These are phyloP conservation scores for Seira ritae DNA, from an alignment of 2,888 invertebrate genomes.

Conservation along the genomic window DNA sequence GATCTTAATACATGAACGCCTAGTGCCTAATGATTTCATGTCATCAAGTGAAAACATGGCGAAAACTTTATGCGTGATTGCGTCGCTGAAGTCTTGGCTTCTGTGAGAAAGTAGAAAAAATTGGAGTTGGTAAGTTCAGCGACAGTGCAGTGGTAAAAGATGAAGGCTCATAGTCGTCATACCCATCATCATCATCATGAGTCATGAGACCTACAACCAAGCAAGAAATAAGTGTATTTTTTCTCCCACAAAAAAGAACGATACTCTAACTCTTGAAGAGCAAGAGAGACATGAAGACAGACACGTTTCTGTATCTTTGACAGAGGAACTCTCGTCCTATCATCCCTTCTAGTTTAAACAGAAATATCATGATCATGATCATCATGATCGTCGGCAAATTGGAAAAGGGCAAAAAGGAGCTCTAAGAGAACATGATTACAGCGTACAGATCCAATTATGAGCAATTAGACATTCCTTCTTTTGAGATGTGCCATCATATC, in stretches of 20 bases:
- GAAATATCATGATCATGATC: too few species aligned
- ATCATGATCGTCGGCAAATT: constrained; percentile 72
- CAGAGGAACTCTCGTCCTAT: not conserved
- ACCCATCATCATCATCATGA: not conserved
- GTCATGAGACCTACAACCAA: too few species aligned
- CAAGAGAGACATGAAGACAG: not conserved
- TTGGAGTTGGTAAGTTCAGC: constrained; percentile 2
- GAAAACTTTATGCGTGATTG: too few species aligned
- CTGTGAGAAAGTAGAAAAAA: not conserved
- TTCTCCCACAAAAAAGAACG: not conserved
- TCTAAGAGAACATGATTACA: constrained; percentile 73
- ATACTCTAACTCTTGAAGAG: not conserved
- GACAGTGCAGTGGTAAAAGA: not conserved
- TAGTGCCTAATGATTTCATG: not conserved
- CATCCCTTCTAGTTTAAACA: constrained; percentile 17
- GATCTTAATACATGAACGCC: not conserved
- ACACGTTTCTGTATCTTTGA: not conserved
- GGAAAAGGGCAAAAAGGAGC: constrained; percentile 72
- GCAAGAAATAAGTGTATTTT: not conserved
- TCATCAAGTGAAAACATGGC: too few species aligned
- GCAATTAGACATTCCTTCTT: constrained; percentile 73
- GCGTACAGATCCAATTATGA: constrained; percentile 74
- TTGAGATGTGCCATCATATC: constrained; percentile 1
- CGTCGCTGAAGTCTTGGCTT: not conserved
- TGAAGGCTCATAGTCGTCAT: not conserved